Evolutionary conservation across 1,140 invertebrate genomes (phyloP).

Genomic region (Apis laboriosa): DNA sequence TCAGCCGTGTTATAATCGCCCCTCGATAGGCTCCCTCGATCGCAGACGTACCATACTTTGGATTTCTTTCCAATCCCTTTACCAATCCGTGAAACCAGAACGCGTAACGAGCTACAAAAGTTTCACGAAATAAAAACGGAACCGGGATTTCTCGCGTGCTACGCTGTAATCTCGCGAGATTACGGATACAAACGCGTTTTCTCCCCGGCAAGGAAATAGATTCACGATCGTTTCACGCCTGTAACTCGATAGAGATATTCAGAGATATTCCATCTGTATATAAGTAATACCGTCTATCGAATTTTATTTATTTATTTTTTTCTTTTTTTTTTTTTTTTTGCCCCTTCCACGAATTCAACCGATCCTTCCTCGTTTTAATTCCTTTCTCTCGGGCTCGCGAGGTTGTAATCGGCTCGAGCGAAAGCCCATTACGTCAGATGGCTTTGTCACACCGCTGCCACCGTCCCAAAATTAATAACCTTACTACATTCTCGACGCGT

Average conservation of each 20-base stretch:
- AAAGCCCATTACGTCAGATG: constrained; percentile 65
- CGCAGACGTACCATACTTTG: not conserved
- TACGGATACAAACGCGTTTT: not conserved
- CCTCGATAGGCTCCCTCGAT: constrained; percentile 18
- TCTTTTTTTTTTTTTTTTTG: not conserved
- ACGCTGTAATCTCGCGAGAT: constrained; percentile 33
- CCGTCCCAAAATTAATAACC: constrained; percentile 64
- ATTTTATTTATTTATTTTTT: not conserved
- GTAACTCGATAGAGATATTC: no score
- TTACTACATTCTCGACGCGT: constrained; percentile 42
- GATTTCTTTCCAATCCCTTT: not conserved
- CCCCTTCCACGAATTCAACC: not conserved
- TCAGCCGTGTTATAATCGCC: constrained; percentile 56
- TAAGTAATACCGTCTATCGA: not conserved
- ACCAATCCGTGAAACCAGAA: not conserved
- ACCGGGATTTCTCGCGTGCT: not conserved
- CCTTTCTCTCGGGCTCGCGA: constrained; percentile 5
- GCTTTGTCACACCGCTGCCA: constrained; percentile 63
- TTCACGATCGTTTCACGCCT: no score
- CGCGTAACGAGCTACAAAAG: not conserved
- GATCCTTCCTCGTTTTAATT: not conserved
- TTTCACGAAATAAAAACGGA: not conserved
- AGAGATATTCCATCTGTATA: not conserved
- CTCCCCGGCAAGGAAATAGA: no score
- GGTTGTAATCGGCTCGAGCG: constrained; percentile 60